A percentile compares a stretch with the other conserved stretches of the same genome.
These are phyloP conservation scores for Sarcophaga bullata DNA, from an alignment of 1,140 invertebrate genomes.

Conservation along the genomic window DNA sequence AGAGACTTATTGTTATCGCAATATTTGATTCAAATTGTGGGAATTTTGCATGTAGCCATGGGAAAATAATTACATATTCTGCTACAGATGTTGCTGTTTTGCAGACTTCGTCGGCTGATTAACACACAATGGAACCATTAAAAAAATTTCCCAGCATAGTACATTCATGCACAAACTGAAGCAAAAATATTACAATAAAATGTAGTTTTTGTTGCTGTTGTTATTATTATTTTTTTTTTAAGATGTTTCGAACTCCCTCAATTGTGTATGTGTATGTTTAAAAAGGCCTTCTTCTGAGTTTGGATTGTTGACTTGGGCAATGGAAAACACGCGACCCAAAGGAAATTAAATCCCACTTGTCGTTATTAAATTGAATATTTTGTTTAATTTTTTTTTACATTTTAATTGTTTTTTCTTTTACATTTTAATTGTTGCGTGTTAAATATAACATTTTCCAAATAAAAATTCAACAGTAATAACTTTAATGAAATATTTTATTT, in stretches of 20 bases:
- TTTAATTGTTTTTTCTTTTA: neutral
- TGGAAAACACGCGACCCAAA: constrained; percentile 23
- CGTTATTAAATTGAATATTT: constrained; percentile 30
- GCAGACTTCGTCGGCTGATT: constrained; percentile 48
- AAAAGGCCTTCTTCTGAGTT: neutral
- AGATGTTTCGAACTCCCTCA: no score
- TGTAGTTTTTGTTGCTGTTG: no score
- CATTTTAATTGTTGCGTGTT: constrained; percentile 9
- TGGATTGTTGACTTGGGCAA: neutral
- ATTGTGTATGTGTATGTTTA: no score
- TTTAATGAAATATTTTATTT: constrained; percentile 20
- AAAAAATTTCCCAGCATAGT: constrained; percentile 51
- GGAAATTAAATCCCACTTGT: constrained; percentile 22
- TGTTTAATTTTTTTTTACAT: constrained; percentile 10
- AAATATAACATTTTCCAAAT: constrained; percentile 24
- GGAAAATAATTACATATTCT: constrained; percentile 34
- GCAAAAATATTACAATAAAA: neutral
- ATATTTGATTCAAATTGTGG: constrained; percentile 35
- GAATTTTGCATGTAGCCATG: constrained; percentile 24
- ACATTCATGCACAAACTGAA: constrained; percentile 44
- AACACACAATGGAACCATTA: constrained; percentile 62
- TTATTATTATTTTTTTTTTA: no score
- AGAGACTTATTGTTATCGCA: constrained; percentile 1
- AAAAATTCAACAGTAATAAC: neutral
- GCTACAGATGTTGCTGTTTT: neutral